Percentiles rank a stretch among this genome's conserved stretches.
These are phyloP conservation scores for Oriolus oriolus DNA, from an alignment of 2,113 vertebrate species.

Conservation along the genomic window DNA sequence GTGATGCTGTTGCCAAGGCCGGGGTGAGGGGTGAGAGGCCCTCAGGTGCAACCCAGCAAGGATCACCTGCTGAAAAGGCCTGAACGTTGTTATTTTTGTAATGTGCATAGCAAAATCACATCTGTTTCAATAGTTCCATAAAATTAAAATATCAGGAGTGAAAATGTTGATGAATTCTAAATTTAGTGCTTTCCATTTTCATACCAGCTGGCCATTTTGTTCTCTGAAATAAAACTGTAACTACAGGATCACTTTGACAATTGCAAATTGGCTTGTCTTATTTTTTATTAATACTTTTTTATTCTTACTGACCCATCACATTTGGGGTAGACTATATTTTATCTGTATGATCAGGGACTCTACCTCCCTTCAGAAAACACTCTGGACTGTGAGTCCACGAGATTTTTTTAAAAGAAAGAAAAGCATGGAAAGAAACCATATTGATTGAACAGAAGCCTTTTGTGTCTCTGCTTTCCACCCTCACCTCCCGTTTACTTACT, in stretches of 20 bases:
- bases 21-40: too few relatives aligned
- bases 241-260: neutral
- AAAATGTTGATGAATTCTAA: neutral
- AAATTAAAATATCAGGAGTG: neutral
- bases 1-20: neutral
- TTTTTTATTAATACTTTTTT: neutral
- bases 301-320: neutral
- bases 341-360: neutral
- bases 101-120: accelerated
- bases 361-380: neutral
- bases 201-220: neutral
- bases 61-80: neutral
- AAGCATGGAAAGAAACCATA: neutral
- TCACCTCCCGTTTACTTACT: neutral
- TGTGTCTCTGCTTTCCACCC: constrained; percentile 9
- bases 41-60: accelerated
- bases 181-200: neutral
- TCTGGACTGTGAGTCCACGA: neutral
- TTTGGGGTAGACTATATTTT: neutral
- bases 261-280: neutral
- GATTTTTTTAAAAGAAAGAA: neutral
- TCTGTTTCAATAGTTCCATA: neutral
- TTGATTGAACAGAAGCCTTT: constrained; percentile 4
- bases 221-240: neutral
- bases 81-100: neutral